Conservation (phyloP, 2,888 invertebrate genomes). For the Thera obeliscata region DNA sequence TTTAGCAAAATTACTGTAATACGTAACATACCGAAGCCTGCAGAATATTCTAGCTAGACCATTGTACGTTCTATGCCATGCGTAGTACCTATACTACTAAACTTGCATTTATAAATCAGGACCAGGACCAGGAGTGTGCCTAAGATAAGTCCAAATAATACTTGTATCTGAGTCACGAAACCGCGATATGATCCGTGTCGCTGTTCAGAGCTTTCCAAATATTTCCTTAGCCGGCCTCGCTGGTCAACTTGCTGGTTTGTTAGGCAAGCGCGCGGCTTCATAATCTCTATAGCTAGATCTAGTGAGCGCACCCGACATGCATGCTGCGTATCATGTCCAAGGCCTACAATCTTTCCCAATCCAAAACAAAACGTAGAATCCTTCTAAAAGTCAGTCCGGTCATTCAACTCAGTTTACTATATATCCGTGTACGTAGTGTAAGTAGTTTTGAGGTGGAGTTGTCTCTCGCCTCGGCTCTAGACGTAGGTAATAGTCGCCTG, state of each 20-base stretch:
- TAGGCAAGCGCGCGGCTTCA: neutral
- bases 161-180: constrained; percentile 14
- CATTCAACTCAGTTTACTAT: too few species aligned
- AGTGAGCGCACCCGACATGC: neutral
- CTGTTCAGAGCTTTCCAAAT: constrained; percentile 12
- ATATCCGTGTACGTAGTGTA: too few species aligned
- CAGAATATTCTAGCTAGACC: too few species aligned
- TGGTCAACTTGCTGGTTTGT: neutral
- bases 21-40: too few species aligned
- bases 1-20: too few species aligned
- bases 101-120: neutral
- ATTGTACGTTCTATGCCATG: too few species aligned
- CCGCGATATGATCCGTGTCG: constrained; percentile 10
- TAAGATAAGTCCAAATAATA: constrained; percentile 5
- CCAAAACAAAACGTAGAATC: neutral
- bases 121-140: constrained; percentile 2
- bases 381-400: too few species aligned
- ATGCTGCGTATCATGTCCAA: neutral
- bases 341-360: neutral
- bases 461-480: too few species aligned
- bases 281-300: neutral
- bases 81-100: too few species aligned
- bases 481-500: too few species aligned
- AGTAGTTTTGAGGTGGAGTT: too few species aligned
- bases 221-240: constrained; percentile 6